Conservation (phyloP, 2,888 invertebrate species). For the Dione vanillae region DNA sequence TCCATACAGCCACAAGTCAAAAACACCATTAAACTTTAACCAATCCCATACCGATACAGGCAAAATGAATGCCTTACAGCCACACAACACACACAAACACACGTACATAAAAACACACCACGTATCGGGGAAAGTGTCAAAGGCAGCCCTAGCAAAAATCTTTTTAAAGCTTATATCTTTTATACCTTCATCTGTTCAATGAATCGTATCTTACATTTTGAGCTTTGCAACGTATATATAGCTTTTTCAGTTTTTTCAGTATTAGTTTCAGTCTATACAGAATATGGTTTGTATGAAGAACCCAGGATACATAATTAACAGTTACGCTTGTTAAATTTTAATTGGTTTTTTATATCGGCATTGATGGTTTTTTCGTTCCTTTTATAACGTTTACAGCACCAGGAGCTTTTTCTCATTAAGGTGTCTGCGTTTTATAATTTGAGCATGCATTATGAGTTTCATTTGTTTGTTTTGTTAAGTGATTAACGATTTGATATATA, state of each 20-base stretch:
- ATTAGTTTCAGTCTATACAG: slow-evolving; percentile 16
- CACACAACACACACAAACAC: neutral
- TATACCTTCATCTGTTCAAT: slow-evolving; percentile 41
- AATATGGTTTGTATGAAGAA: slow-evolving; percentile 5
- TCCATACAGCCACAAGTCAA: neutral
- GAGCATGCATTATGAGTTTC: neutral
- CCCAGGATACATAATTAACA: slow-evolving; percentile 13
- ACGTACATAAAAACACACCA: neutral
- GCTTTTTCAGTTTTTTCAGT: slow-evolving; percentile 21
- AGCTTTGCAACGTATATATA: slow-evolving; percentile 4
- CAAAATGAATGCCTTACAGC: neutral
- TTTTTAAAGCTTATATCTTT: slow-evolving; percentile 29
- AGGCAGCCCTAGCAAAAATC: slow-evolving; percentile 34
- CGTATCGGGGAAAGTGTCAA: slow-evolving; percentile 22
- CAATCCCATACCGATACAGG: neutral
- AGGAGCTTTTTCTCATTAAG: slow-evolving; percentile 4
- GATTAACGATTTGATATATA: no score
- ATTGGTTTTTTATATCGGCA: slow-evolving; percentile 31
- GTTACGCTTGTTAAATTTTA: slow-evolving; percentile 25
- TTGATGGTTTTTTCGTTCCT: slow-evolving; percentile 11
- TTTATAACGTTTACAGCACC: slow-evolving; percentile 4
- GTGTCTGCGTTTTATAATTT: neutral
- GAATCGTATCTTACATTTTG: slow-evolving; percentile 36
- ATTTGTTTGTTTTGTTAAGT: neutral
- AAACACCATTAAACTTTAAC: neutral